Percentiles rank a stretch among this genome's conserved stretches.
phyloP scores from a whole-genome alignment of 2,888 invertebrate species.

The Operophtera brumata region DNA sequence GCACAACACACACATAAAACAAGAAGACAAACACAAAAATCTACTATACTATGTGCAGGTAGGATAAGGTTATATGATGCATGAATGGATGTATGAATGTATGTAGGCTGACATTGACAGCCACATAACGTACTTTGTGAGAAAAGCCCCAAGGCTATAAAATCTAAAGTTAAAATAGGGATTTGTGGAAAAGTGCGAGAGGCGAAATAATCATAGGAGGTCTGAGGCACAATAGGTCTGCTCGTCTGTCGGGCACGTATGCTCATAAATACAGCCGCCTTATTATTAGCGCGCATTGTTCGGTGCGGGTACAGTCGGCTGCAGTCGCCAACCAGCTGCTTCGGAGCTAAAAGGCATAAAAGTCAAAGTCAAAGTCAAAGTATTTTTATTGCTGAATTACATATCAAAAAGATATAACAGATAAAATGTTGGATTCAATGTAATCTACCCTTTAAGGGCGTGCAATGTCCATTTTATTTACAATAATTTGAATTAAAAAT shows the following conservation, averaged over 20 bases:
- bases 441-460: too few species aligned
- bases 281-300: conserved; percentile 79
- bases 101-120: conserved; percentile 50
- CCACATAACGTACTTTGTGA: conserved; percentile 39
- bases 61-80: too few species aligned
- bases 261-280: conserved; percentile 77
- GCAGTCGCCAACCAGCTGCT: conserved; percentile 1
- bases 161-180: conserved; percentile 63
- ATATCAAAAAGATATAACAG: too few species aligned
- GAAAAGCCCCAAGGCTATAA: conserved; percentile 47
- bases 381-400: too few species aligned
- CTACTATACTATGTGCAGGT: too few species aligned
- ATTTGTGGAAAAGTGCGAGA: conserved; percentile 72
- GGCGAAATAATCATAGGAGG: conserved; percentile 79
- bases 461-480: too few species aligned
- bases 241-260: conserved; percentile 77
- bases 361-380: too few species aligned
- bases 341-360: conserved; percentile 2
- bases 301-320: conserved; percentile 64
- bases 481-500: too few species aligned
- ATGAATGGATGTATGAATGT: too few species aligned
- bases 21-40: too few species aligned
- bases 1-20: too few species aligned
- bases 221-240: conserved; percentile 73
- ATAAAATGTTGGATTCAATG: too few species aligned